A percentile compares a stretch with the other conserved stretches of the same genome.
These are phyloP conservation scores for Penaeus chinensis DNA, from an alignment of 1,140 invertebrate genomes.

Conservation along the genomic window DNA sequence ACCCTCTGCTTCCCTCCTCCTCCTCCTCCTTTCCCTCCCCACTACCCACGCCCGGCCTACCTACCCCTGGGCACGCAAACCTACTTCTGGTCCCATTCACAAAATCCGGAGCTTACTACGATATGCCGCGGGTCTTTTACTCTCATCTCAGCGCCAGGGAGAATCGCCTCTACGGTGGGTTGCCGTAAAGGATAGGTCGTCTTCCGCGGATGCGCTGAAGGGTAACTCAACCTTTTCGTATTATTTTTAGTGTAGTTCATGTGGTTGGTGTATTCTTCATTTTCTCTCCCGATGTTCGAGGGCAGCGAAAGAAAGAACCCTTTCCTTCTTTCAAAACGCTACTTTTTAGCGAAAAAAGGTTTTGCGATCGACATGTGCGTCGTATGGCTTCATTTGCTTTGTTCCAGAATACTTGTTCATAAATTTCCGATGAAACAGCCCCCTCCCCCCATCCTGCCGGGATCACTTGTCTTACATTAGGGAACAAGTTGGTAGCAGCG, in stretches of 20 bases:
- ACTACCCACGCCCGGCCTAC: constrained; percentile 1
- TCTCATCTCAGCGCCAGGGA: neutral
- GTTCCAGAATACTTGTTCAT: constrained; percentile 39
- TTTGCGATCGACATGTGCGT: no score
- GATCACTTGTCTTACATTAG: constrained; percentile 59
- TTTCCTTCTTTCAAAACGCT: neutral
- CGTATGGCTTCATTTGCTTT: constrained; percentile 11
- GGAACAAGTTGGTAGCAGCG: constrained; percentile 44
- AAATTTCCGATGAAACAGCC: constrained; percentile 49
- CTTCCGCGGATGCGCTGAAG: neutral
- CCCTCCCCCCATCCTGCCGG: constrained; percentile 48
- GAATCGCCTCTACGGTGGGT: neutral
- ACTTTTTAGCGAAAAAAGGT: no score
- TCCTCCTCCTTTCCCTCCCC: neutral
- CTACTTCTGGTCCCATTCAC: constrained; percentile 52
- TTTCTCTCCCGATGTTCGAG: no score
- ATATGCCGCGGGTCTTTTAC: constrained; percentile 37
- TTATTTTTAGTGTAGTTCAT: constrained; percentile 3
- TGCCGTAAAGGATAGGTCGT: neutral
- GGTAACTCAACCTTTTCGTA: constrained; percentile 42
- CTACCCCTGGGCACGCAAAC: neutral
- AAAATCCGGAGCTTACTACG: constrained; percentile 55
- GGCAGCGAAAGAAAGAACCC: neutral
- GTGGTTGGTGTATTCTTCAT: no score
- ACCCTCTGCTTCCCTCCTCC: no score